phyloP scores from a whole-genome alignment of 2,888 invertebrate species.

The Carterocephalus palaemon region DNA sequence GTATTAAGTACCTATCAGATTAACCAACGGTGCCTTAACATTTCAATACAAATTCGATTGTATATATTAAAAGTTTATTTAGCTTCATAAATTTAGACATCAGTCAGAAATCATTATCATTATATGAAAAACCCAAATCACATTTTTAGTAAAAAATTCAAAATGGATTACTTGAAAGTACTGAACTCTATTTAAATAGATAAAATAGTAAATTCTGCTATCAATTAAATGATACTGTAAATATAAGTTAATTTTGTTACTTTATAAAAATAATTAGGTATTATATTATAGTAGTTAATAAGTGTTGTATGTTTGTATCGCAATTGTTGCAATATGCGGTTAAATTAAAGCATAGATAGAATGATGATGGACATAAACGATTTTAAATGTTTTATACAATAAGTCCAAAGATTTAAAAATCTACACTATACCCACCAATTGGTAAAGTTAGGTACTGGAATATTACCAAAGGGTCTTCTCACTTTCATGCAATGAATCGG shows the following conservation, averaged over 20 bases:
- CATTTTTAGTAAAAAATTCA: conserved; percentile 6
- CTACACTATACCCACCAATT: conserved; percentile 67
- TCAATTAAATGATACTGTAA: conserved; percentile 75
- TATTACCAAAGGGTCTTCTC: conserved; percentile 61
- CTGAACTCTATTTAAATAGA: conserved; percentile 35
- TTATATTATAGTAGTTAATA: conserved; percentile 74
- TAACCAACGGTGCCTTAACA: conserved; percentile 73
- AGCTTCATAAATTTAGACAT: too few relatives aligned
- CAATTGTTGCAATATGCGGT: conserved; percentile 76
- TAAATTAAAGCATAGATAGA: conserved; percentile 71
- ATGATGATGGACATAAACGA: conserved; percentile 66
- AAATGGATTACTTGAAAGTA: conserved; percentile 29
- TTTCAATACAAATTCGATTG: conserved; percentile 14
- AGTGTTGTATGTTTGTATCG: conserved; percentile 79
- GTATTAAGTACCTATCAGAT: conserved; percentile 36
- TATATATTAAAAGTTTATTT: conserved; percentile 24
- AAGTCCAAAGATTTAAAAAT: conserved; percentile 73
- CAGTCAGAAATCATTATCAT: conserved; percentile 12
- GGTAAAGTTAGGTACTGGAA: conserved; percentile 57
- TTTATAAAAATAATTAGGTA: conserved; percentile 77
- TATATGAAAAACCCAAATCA: conserved; percentile 4
- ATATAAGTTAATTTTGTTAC: conserved; percentile 80
- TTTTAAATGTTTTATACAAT: conserved; percentile 53
- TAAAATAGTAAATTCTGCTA: conserved; percentile 75
- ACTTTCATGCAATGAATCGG: conserved; percentile 14